A percentile compares a stretch with the other conserved stretches of the same genome.
phyloP scores from a whole-genome alignment of 2,797 vertebrate species.

The Lagocephalus sceleratus region DNA sequence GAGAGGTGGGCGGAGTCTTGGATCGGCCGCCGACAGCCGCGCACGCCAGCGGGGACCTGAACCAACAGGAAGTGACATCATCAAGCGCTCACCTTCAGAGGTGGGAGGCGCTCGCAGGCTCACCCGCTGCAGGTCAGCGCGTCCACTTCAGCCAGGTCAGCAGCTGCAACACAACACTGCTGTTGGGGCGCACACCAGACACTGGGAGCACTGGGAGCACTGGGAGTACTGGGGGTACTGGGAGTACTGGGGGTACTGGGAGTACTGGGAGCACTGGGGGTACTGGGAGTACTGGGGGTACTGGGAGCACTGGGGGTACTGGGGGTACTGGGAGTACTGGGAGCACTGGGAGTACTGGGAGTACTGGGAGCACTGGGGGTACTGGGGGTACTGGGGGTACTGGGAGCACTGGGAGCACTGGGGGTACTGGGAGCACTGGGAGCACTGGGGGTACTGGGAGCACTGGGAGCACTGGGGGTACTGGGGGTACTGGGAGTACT shows the following conservation, averaged over 20 bases:
- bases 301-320: no score
- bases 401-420: conserved; percentile 21
- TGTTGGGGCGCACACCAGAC: neutral
- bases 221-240: no score
- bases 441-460: neutral
- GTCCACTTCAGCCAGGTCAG: conserved; percentile 88
- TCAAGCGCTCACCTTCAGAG: neutral
- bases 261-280: conserved; percentile 6
- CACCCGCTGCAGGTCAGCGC: no score
- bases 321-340: neutral
- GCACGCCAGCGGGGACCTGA: conserved; percentile 86
- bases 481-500: neutral
- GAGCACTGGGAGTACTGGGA: conserved; percentile 10
- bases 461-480: conserved; percentile 8
- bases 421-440: conserved; percentile 11
- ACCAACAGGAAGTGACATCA: conserved; percentile 18
- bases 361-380: no score
- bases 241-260: no score
- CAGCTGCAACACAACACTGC: conserved; percentile 54
- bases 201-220: neutral
- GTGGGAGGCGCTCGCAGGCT: no score
- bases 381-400: neutral
- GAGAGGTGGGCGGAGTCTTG: conserved; percentile 86
- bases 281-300: neutral
- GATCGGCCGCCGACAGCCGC: conserved; percentile 83